Evolutionary conservation across 1,140 invertebrate genomes (phyloP).

Genomic region (Carposina sasakii): DNA sequence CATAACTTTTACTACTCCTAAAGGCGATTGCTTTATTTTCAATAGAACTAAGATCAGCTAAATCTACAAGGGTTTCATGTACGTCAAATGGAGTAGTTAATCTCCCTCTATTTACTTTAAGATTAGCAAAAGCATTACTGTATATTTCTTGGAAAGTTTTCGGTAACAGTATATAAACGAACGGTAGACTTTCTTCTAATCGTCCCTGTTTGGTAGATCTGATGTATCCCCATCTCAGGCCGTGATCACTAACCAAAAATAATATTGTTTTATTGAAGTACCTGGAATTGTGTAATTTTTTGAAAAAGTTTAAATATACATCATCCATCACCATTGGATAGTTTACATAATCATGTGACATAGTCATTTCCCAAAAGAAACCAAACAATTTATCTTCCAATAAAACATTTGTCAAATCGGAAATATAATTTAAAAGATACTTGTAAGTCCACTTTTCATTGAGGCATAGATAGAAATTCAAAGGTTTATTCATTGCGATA

Average conservation of each 20-base stretch:
- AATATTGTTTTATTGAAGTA: slow-evolving; percentile 79
- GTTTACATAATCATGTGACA: slow-evolving; percentile 83
- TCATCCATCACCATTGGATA: slow-evolving; percentile 78
- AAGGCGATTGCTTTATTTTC: slow-evolving; percentile 31
- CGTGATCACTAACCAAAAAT: slow-evolving; percentile 92
- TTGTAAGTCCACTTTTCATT: slow-evolving; percentile 73
- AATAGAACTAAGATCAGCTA: slow-evolving; percentile 39
- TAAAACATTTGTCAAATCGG: slow-evolving; percentile 74
- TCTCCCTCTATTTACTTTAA: slow-evolving; percentile 81
- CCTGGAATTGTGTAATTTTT: slow-evolving; percentile 70
- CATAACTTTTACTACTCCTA: slow-evolving; percentile 27
- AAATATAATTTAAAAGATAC: slow-evolving; percentile 73
- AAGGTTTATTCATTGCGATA: slow-evolving; percentile 69
- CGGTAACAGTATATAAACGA: slow-evolving; percentile 85
- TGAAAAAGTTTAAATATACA: slow-evolving; percentile 72
- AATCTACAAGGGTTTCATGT: slow-evolving; percentile 76
- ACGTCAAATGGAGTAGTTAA: slow-evolving; percentile 88
- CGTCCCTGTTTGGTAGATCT: slow-evolving; percentile 83
- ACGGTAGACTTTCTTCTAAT: slow-evolving; percentile 91
- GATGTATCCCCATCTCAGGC: slow-evolving; percentile 85
- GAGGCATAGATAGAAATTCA: slow-evolving; percentile 75
- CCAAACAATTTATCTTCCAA: slow-evolving; percentile 78
- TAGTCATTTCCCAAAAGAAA: slow-evolving; percentile 83
- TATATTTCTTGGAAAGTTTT: slow-evolving; percentile 78
- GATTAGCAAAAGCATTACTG: slow-evolving; percentile 75